phyloP scores from a whole-genome alignment of 2,888 invertebrate genomes.

The Metalampra italica region DNA sequence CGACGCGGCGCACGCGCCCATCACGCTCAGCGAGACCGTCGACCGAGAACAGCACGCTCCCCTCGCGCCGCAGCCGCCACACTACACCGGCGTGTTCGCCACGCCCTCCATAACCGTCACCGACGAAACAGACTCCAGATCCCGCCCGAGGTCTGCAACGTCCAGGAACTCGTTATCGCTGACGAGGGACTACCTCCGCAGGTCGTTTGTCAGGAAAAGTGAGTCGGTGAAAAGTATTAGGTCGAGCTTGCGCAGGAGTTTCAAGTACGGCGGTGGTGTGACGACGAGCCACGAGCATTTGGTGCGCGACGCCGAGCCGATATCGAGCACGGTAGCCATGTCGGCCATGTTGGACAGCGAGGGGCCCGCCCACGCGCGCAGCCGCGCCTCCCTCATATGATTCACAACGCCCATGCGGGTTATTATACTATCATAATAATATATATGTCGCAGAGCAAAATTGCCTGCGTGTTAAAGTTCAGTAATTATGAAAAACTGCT shows the following conservation, averaged over 20 bases:
- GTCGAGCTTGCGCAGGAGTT: conserved; percentile 61
- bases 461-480: no score
- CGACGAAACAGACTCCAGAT: conserved; percentile 47
- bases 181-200: conserved; percentile 54
- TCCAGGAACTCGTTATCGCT: conserved; percentile 53
- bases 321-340: conserved; percentile 71
- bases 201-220: conserved; percentile 64
- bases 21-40: conserved; percentile 63
- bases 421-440: no score
- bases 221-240: conserved; percentile 65
- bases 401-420: conserved; percentile 5
- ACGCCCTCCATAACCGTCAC: conserved; percentile 48
- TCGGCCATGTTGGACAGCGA: conserved; percentile 59
- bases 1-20: conserved; percentile 56
- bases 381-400: conserved; percentile 63
- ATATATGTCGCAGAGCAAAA: no score
- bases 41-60: conserved; percentile 38
- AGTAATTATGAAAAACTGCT: no score
- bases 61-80: conserved; percentile 35
- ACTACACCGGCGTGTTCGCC: conserved; percentile 40
- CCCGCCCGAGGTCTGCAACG: conserved; percentile 36
- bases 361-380: conserved; percentile 40
- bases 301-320: conserved; percentile 80
- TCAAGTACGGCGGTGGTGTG: conserved; percentile 59
- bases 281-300: conserved; percentile 79